phyloP scores from a whole-genome alignment of 2,113 vertebrate species.

The Etheostoma spectabile region DNA sequence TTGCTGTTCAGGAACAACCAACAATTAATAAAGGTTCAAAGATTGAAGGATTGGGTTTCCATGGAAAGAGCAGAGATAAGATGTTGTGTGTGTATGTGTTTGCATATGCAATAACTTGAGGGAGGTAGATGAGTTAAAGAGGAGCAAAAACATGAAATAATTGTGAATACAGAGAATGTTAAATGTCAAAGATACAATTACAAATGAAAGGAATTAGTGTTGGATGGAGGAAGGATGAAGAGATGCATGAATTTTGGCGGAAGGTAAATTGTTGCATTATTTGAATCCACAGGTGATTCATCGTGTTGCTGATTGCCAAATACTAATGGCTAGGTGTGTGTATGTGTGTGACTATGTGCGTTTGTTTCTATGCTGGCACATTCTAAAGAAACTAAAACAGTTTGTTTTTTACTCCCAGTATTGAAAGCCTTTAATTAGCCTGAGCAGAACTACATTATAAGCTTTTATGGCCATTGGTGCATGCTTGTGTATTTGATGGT shows the following conservation, averaged over 20 bases:
- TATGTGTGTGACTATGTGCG: constrained; percentile 10
- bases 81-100: neutral
- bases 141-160: constrained; percentile 19
- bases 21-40: constrained; percentile 46
- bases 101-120: neutral
- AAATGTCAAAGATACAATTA: constrained; percentile 44
- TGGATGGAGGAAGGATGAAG: constrained; percentile 15
- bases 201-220: constrained; percentile 27
- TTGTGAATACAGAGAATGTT: constrained; percentile 29
- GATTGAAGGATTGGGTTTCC: constrained; percentile 31
- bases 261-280: constrained; percentile 65
- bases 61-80: neutral
- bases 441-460: constrained; percentile 65
- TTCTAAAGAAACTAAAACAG: constrained; percentile 66
- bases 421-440: constrained; percentile 72
- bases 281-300: constrained; percentile 75
- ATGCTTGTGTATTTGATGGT: constrained; percentile 36
- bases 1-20: constrained; percentile 26
- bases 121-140: constrained; percentile 22
- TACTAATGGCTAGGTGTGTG: constrained; percentile 52
- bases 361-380: constrained; percentile 45
- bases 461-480: constrained; percentile 51
- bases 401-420: constrained; percentile 49
- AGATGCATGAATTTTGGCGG: constrained; percentile 52
- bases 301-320: constrained; percentile 61